Evolutionary conservation across 2,113 vertebrate species (phyloP).

Genomic region (Macroglossus sobrinus): DNA sequence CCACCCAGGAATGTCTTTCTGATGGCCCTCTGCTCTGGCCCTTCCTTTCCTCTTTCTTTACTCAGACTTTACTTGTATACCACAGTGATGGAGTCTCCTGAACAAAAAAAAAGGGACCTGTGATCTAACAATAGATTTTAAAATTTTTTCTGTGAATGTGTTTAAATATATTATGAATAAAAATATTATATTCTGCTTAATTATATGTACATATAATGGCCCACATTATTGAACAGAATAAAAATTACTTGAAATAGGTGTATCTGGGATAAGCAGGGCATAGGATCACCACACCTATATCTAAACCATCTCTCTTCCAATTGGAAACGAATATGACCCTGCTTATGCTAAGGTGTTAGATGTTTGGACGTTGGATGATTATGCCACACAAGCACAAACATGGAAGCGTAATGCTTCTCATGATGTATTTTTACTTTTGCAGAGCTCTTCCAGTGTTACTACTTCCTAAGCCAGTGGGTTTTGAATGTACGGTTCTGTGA

Average conservation of each 20-base stretch:
- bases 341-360: not conserved
- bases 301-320: not conserved
- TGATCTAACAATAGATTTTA: not conserved
- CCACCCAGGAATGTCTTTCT: not conserved
- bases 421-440: not conserved
- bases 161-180: not conserved
- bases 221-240: not conserved
- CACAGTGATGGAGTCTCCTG: not conserved
- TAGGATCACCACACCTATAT: not conserved
- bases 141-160: not conserved
- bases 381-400: not conserved
- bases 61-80: not conserved
- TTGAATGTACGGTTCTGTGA: not conserved
- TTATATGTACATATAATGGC: not conserved
- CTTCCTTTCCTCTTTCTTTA: not conserved
- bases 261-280: not conserved
- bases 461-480: not conserved
- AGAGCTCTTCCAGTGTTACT: not conserved
- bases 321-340: not conserved
- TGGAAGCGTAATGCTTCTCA: not conserved
- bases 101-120: not conserved
- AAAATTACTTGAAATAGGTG: not conserved
- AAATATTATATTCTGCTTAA: not conserved
- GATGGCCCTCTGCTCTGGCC: not conserved
- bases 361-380: not conserved